A percentile compares a stretch with the other conserved stretches of the same genome.
These are phyloP conservation scores for Perithous albicinctus DNA, from an alignment of 2,888 invertebrate species.

Conservation along the genomic window DNA sequence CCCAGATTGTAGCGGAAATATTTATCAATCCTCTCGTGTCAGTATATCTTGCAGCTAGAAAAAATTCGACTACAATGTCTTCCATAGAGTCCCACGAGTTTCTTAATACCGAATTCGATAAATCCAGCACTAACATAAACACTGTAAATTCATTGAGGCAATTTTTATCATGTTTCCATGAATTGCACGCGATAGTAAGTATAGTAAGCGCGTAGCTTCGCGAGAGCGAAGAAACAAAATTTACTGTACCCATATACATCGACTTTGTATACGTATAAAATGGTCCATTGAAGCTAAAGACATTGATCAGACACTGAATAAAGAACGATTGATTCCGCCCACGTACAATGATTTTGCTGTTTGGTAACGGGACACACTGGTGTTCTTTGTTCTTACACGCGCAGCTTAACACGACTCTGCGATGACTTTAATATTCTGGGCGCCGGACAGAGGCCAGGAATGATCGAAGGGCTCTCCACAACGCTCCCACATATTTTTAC, in stretches of 20 bases:
- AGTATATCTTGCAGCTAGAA: background rate
- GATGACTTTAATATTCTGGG: constrained; percentile 73
- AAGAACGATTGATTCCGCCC: constrained; percentile 77
- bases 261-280: constrained; percentile 77
- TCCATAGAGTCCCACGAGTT: constrained; percentile 6
- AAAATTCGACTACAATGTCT: constrained; percentile 29
- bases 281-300: constrained; percentile 69
- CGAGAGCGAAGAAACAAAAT: constrained; percentile 40
- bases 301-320: constrained; percentile 69
- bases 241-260: constrained; percentile 70
- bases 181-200: constrained; percentile 58
- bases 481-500: constrained; percentile 35
- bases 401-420: constrained; percentile 48
- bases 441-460: constrained; percentile 70
- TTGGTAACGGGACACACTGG: constrained; percentile 76
- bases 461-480: constrained; percentile 54
- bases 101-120: constrained; percentile 13
- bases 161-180: constrained; percentile 53
- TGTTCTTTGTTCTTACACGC: constrained; percentile 74
- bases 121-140: constrained; percentile 32
- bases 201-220: constrained; percentile 33
- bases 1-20: constrained; percentile 3
- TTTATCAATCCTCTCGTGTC: constrained; percentile 17
- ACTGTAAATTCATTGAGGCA: constrained; percentile 53
- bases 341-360: constrained; percentile 82